Evolutionary conservation across 2,113 vertebrate species (phyloP), one percentile per base, ranked within the genome.

Genomic region (Arvicanthis niloticus): DNA sequence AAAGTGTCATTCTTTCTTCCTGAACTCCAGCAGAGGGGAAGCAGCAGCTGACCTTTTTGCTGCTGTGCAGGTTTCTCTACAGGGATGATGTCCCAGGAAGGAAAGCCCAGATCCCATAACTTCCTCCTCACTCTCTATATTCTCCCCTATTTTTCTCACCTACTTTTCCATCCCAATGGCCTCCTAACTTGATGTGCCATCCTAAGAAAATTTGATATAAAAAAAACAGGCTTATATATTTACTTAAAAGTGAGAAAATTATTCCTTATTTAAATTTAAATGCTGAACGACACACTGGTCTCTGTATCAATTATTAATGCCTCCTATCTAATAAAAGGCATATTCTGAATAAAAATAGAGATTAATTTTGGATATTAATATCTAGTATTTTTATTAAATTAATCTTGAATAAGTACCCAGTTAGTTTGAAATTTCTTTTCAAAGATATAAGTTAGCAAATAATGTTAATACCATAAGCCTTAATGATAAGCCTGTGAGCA

Each of bases 361-460:
- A 85, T 4, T 76, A 72, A 88, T 73, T 67, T 42, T 73, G 21
- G 34, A 85, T 70, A 88, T 82, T 77, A 78, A n/a, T 86, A 96
- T 65, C 53, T 56, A 95, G 58, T 37, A 45, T 92, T 88, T 96
- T 87, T 75, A 87, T 58, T 92, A 93, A 89, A 93, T 77, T 95
- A 97, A 88, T 7, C 45, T 42, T 93, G 40, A 96, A 86, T 51
- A 88, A 93, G 96, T 85, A 19, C 7, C 51, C 15, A 58, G 13
- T 37, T 73, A 24, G 22, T 56, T 97, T 95, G 80, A 86, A 96
- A 91, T 77, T 88, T 87, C 40, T 12, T 89, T 88, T 26, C 53
- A 93, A 86, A 96, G 40, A 82, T 53, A 93, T 7, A 76, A 91
- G 45, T 84, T 80, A 93, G 76, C 92, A 17, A 16, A 75, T 68